Evolutionary conservation across 1,140 invertebrate species (phyloP), one percentile per base, ranked within the genome.

Genomic region (Plectrocnemia conspersa): DNA sequence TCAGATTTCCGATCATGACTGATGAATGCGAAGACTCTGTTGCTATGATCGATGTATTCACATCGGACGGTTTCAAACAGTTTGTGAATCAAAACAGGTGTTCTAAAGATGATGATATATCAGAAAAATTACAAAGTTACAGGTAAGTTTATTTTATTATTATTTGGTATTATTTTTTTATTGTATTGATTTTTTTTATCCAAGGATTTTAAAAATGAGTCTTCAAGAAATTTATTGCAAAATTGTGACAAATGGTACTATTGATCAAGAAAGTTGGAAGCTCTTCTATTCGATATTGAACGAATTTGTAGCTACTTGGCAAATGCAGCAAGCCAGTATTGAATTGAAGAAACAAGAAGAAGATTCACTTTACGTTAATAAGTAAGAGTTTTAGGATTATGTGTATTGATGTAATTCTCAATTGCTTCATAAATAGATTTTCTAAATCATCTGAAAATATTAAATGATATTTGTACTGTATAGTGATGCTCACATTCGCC

Each of bases 361-460:
- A 48, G 85, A 91, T 41, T 86, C 82, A 62, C 67, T 96, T 7
- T 97, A 91, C 71, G 81, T 84, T 52, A 89, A 83, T 23, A 91
- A 87, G 75, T 81, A 67, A 75, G 69, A n/a, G n/a, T n/a, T n/a
- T n/a, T n/a, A n/a, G n/a, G n/a, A n/a, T n/a, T n/a, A n/a, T n/a
- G n/a, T n/a, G n/a, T n/a, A n/a, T n/a, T n/a, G n/a, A n/a, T n/a
- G n/a, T n/a, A n/a, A n/a, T n/a, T n/a, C n/a, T n/a, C n/a, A n/a
- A n/a, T n/a, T n/a, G n/a, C n/a, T n/a, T n/a, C n/a, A n/a, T n/a
- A n/a, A n/a, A n/a, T n/a, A n/a, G n/a, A n/a, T n/a, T n/a, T n/a
- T n/a, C n/a, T n/a, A n/a, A n/a, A n/a, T n/a, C n/a, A n/a, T n/a
- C n/a, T n/a, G n/a, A n/a, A n/a, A n/a, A n/a, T n/a, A n/a, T n/a